phyloP scores from a whole-genome alignment of 2,888 invertebrate genomes.

The Agonopterix heracliana region DNA sequence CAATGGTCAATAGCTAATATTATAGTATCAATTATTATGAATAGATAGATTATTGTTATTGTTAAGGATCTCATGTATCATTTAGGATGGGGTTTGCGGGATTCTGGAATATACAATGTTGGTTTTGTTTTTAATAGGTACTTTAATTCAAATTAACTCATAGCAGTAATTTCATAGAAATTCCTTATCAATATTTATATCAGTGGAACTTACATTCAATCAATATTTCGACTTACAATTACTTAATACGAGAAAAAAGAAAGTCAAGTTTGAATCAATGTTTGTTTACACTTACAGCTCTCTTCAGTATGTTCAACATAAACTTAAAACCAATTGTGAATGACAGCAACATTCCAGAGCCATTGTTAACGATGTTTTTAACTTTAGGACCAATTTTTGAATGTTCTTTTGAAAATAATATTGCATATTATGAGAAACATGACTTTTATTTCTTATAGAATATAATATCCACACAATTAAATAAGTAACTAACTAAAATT shows the following conservation, averaged over 20 bases:
- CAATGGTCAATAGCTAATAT: constrained; percentile 66
- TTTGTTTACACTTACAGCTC: constrained; percentile 32
- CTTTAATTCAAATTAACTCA: constrained; percentile 24
- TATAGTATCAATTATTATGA: constrained; percentile 70
- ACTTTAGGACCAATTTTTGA: constrained; percentile 76
- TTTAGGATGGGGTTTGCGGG: constrained; percentile 59
- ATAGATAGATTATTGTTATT: constrained; percentile 70
- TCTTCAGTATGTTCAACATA: constrained; percentile 28
- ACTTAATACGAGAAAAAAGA: background rate
- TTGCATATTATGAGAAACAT: constrained; percentile 62
- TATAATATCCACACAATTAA: constrained; percentile 20
- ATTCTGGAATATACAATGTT: constrained; percentile 62
- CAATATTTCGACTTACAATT: background rate
- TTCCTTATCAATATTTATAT: background rate
- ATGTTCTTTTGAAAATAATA: constrained; percentile 76
- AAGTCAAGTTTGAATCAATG: background rate
- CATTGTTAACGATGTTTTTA: constrained; percentile 75
- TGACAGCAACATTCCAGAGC: constrained; percentile 72
- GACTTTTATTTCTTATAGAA: constrained; percentile 32
- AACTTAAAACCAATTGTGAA: constrained; percentile 52
- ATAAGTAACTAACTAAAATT: background rate
- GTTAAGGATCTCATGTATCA: constrained; percentile 75
- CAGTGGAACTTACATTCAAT: background rate
- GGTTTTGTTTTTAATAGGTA: constrained; percentile 46
- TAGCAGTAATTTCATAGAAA: background rate